phyloP scores from a whole-genome alignment of 2,888 invertebrate genomes.

The Idaea straminata region DNA sequence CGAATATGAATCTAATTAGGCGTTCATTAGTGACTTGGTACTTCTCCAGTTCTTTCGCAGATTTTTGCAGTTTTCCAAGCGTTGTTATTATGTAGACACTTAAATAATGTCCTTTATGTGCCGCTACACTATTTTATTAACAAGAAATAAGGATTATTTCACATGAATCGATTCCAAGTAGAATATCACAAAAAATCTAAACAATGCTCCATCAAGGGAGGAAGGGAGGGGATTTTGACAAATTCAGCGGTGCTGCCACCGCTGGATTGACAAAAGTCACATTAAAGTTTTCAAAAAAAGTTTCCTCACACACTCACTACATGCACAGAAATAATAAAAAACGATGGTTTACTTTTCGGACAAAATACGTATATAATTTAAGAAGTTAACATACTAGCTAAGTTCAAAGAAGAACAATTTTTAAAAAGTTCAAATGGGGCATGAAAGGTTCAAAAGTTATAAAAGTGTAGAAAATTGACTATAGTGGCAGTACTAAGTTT shows the following conservation, averaged over 20 bases:
- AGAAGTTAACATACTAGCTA: too few relatives aligned
- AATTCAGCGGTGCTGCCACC: not conserved
- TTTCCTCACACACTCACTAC: too few relatives aligned
- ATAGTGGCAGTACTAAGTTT: too few relatives aligned
- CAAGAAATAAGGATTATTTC: not conserved
- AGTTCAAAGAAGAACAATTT: too few relatives aligned
- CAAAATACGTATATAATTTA: too few relatives aligned
- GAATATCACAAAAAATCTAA: not conserved
- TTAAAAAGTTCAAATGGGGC: too few relatives aligned
- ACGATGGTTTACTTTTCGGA: too few relatives aligned
- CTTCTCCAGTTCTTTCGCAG: not conserved
- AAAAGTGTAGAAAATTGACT: too few relatives aligned
- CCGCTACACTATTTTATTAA: not conserved
- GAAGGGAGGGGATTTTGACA: not conserved
- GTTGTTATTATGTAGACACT: not conserved
- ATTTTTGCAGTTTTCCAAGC: not conserved
- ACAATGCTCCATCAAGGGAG: not conserved
- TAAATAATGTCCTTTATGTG: not conserved
- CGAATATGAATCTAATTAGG: conserved; percentile 31
- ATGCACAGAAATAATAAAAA: too few relatives aligned
- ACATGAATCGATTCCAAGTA: not conserved
- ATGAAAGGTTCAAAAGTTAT: too few relatives aligned
- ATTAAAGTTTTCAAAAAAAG: too few relatives aligned
- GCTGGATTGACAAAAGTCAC: not conserved
- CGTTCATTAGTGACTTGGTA: conserved; percentile 22